Percentiles rank a stretch among this genome's conserved stretches.
Evolutionary conservation across 2,888 invertebrate species (phyloP).

Genomic region (Cylloceria caligata): DNA sequence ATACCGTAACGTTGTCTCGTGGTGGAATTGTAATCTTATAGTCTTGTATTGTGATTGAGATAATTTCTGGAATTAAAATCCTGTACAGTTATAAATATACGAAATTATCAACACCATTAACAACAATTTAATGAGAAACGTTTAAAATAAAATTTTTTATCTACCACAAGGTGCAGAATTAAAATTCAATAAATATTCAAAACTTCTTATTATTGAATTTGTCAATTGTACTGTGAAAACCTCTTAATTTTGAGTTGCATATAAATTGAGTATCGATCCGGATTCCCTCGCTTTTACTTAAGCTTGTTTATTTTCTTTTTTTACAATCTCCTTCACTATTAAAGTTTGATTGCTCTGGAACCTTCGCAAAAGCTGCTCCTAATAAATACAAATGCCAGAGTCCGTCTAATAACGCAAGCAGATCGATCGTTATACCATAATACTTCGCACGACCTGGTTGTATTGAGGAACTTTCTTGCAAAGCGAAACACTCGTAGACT

Average conservation of each 20-base stretch:
- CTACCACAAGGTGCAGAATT: too few relatives aligned
- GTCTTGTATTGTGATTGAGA: too few relatives aligned
- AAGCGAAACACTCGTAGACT: conserved; percentile 5
- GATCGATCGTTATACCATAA: conserved; percentile 55
- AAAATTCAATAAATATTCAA: too few relatives aligned
- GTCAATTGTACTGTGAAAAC: too few relatives aligned
- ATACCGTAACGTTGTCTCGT: too few relatives aligned
- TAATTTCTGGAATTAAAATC: neutral
- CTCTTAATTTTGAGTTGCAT: too few relatives aligned
- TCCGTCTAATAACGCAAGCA: conserved; percentile 42
- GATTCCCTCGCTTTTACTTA: conserved; percentile 37
- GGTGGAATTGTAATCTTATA: too few relatives aligned
- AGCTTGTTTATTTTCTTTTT: conserved; percentile 30
- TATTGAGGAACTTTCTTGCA: neutral
- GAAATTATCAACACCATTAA: too few relatives aligned
- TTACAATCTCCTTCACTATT: neutral
- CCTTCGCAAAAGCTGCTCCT: conserved; percentile 13
- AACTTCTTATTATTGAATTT: too few relatives aligned
- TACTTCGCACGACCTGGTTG: conserved; percentile 21
- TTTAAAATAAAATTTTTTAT: too few relatives aligned
- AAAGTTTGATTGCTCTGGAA: conserved; percentile 6
- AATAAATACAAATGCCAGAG: conserved; percentile 50
- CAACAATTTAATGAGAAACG: too few relatives aligned
- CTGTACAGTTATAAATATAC: neutral
- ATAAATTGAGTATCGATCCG: conserved; percentile 10